Evolutionary conservation across 2,113 vertebrate species (phyloP).

Genomic region (Excalfactoria chinensis): DNA sequence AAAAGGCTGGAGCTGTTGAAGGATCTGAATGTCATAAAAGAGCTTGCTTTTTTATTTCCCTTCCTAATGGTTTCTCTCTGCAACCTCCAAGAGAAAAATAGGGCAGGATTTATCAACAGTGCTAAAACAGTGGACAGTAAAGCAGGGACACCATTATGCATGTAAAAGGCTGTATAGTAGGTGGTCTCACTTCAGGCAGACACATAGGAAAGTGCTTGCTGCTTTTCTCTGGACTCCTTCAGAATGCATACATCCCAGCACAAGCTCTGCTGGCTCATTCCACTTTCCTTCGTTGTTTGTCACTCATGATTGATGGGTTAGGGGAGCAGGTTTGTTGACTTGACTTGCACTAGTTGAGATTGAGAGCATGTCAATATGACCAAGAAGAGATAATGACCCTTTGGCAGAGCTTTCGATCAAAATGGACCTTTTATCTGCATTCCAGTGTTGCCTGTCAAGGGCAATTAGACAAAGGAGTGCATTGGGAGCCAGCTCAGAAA

Average conservation of each 20-base stretch:
- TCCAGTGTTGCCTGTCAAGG: not conserved
- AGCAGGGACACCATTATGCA: not conserved
- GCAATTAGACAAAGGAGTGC: not conserved
- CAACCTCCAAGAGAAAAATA: not conserved
- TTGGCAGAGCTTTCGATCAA: not conserved
- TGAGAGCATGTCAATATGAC: not conserved
- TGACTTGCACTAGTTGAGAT: not conserved
- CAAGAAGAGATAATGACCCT: not conserved
- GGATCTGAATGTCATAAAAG: not conserved
- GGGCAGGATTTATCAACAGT: not conserved
- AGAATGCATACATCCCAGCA: not conserved
- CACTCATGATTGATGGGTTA: not conserved
- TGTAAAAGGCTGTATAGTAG: not conserved
- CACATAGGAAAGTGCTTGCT: accelerated
- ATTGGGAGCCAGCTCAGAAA: not conserved
- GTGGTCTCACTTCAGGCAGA: not conserved
- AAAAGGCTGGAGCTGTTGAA: not conserved
- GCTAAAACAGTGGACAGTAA: not conserved
- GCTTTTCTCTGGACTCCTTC: not conserved
- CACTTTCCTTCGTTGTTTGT: not conserved
- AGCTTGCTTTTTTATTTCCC: not conserved
- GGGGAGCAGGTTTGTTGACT: not conserved
- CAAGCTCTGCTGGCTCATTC: not conserved
- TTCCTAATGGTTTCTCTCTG: not conserved
- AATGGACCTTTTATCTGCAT: not conserved